These are phyloP conservation scores for Notolepis coatsorum DNA, from an alignment of 2,797 vertebrate genomes.

Conservation along the genomic window DNA sequence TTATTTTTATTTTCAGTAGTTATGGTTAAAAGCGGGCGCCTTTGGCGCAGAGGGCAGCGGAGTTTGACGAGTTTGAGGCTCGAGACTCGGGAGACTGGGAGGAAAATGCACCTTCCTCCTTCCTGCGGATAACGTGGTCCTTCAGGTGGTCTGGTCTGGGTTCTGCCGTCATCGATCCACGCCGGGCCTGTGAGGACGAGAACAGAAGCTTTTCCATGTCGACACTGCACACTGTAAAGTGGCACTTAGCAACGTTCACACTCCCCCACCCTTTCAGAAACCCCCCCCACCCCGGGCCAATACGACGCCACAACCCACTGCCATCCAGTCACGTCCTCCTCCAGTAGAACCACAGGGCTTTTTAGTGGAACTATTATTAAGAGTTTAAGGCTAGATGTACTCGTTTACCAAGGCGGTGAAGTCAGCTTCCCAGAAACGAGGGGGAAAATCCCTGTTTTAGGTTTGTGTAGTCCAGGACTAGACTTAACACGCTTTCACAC, in stretches of 20 bases:
- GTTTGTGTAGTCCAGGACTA: too few species aligned
- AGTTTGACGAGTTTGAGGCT: constrained; percentile 33
- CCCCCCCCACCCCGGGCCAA: constrained; percentile 27
- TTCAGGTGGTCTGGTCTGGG: constrained; percentile 48
- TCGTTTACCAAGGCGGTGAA: not conserved
- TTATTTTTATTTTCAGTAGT: not conserved
- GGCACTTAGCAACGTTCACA: constrained; percentile 68
- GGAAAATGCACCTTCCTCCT: not conserved
- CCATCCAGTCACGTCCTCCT: constrained; percentile 6
- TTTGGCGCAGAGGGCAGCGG: not conserved
- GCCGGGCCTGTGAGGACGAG: constrained; percentile 53
- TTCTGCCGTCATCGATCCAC: constrained; percentile 71
- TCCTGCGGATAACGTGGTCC: constrained; percentile 34
- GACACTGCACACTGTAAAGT: constrained; percentile 62
- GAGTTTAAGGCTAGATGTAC: constrained; percentile 14
- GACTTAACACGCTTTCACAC: too few species aligned
- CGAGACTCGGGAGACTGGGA: constrained; percentile 40
- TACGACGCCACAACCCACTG: constrained; percentile 6
- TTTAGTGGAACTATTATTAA: constrained; percentile 16
- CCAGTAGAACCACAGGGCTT: not conserved
- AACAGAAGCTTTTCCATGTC: constrained; percentile 78
- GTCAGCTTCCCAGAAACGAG: constrained; percentile 5
- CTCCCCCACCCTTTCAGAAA: constrained; percentile 42
- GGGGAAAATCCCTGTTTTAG: too few species aligned
- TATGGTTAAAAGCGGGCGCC: constrained; percentile 28